These are phyloP conservation scores for Hippoglossus hippoglossus DNA, from an alignment of 2,797 vertebrate genomes.

Conservation along the genomic window DNA sequence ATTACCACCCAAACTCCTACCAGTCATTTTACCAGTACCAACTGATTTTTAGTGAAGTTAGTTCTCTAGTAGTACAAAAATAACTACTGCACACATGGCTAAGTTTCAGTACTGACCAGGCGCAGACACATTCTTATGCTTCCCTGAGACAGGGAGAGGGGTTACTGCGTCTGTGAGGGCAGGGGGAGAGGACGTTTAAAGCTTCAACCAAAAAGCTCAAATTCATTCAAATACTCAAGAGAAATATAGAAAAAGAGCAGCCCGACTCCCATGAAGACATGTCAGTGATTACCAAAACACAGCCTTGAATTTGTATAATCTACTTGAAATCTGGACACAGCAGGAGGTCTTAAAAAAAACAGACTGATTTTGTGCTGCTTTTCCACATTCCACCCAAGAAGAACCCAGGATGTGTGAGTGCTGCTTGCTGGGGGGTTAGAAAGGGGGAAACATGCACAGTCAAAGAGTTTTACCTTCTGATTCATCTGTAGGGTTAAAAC, in stretches of 20 bases:
- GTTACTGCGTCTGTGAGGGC: constrained; percentile 64
- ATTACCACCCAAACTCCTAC: constrained; percentile 45
- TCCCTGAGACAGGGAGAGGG: constrained; percentile 64
- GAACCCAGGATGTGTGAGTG: constrained; percentile 31
- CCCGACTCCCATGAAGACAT: constrained; percentile 31
- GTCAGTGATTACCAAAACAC: constrained; percentile 30
- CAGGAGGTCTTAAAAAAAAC: not conserved
- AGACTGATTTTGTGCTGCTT: constrained; percentile 22
- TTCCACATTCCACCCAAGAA: constrained; percentile 30
- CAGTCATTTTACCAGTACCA: constrained; percentile 8
- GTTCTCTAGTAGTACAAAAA: constrained; percentile 35
- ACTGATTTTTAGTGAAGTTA: constrained; percentile 64
- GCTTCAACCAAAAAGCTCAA: constrained; percentile 41
- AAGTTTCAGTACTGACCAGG: constrained; percentile 73
- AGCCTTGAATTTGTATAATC: constrained; percentile 13
- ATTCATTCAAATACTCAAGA: constrained; percentile 28
- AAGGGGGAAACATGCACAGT: constrained; percentile 75
- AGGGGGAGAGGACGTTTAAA: constrained; percentile 50
- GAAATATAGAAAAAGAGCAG: constrained; percentile 18
- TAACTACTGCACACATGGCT: constrained; percentile 6
- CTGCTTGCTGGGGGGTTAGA: constrained; percentile 52
- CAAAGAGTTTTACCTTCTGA: constrained; percentile 95
- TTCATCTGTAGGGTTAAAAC: constrained; percentile 94
- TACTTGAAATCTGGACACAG: constrained; percentile 8
- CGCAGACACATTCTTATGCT: constrained; percentile 66